Evolutionary conservation across 2,113 vertebrate species (phyloP).

Genomic region (Corythaixoides concolor): DNA sequence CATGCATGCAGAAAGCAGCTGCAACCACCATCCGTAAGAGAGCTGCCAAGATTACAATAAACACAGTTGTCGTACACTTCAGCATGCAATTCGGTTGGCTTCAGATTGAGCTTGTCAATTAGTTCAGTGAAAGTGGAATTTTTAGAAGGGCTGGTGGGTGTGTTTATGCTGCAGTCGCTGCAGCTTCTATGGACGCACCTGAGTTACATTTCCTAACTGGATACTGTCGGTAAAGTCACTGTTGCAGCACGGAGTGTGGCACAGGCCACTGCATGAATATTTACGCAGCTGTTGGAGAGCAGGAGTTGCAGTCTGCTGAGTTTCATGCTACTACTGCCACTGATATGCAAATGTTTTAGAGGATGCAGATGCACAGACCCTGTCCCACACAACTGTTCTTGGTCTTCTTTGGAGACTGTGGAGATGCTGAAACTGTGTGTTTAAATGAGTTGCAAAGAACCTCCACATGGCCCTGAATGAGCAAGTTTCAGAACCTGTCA

Average conservation of each 20-base stretch:
- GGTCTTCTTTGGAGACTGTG: not conserved
- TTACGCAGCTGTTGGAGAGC: not conserved
- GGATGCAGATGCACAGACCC: not conserved
- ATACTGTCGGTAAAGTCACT: not conserved
- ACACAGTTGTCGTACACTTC: not conserved
- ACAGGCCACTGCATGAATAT: not conserved
- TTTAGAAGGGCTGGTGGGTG: not conserved
- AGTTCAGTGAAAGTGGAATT: not conserved
- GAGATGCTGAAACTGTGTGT: not conserved
- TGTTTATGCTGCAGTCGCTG: not conserved
- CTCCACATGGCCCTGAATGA: not conserved
- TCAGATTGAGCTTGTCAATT: not conserved
- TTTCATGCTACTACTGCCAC: not conserved
- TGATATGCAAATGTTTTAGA: not conserved
- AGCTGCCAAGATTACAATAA: not conserved
- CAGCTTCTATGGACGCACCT: accelerated
- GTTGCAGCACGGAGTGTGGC: accelerated
- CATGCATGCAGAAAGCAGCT: not conserved
- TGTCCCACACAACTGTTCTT: not conserved
- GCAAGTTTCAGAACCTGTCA: not conserved
- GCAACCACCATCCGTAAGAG: not conserved
- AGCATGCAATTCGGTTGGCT: accelerated
- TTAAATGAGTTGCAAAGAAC: accelerated
- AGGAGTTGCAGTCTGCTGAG: not conserved
- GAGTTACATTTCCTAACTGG: not conserved